Percentiles rank a stretch among this genome's conserved stretches.
Conservation (phyloP, 2,888 invertebrate species). For the Belgica antarctica region DNA sequence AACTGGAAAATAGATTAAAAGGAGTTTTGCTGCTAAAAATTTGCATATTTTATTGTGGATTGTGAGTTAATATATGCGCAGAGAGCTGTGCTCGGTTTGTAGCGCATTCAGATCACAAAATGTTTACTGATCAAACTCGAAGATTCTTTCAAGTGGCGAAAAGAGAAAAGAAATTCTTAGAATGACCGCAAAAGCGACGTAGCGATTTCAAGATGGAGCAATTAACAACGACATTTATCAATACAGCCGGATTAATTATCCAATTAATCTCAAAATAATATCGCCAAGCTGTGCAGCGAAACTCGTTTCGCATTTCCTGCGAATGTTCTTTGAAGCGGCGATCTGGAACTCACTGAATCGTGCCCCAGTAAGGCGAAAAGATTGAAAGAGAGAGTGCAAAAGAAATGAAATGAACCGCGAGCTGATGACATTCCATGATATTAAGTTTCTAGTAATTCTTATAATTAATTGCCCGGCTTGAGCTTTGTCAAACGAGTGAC, state of each 20-base stretch:
- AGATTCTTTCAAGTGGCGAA: neutral
- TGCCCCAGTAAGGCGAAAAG: neutral
- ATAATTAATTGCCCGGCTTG: neutral
- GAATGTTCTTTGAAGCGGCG: neutral
- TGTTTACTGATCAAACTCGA: neutral
- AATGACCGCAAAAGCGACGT: neutral
- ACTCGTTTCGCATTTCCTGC: conserved; percentile 17
- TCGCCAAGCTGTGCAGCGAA: neutral
- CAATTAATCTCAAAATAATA: neutral
- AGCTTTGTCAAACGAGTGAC: no score
- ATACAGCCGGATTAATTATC: conserved; percentile 8
- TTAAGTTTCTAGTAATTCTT: neutral
- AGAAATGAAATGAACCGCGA: neutral
- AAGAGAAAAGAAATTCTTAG: no score
- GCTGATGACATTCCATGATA: conserved; percentile 9
- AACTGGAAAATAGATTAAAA: conserved; percentile 38
- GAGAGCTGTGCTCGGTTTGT: neutral
- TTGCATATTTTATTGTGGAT: conserved; percentile 34
- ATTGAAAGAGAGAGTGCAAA: conserved; percentile 14
- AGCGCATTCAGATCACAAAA: neutral
- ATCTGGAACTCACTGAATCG: neutral
- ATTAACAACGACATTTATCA: conserved; percentile 20
- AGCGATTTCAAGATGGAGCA: neutral
- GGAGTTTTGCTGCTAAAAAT: neutral
- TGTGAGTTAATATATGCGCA: neutral